Evolutionary conservation across 2,888 invertebrate species (phyloP), one percentile per base, ranked within the genome.

Genomic region (Mythimna lalbum): DNA sequence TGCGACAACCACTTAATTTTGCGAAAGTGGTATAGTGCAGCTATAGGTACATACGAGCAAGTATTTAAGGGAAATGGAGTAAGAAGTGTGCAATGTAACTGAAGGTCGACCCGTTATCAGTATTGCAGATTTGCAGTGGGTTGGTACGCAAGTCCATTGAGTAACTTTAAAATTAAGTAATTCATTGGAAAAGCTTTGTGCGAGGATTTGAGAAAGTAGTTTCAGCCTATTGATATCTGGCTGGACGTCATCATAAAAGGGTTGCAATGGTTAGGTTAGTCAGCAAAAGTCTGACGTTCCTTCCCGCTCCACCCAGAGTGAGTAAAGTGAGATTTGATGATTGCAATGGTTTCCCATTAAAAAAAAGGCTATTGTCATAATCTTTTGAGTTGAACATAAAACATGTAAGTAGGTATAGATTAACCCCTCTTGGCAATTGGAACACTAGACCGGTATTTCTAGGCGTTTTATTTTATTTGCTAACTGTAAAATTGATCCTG

Each of bases 71-170:
- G 78, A 77, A 76, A 76, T 81, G 71, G 12, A 62, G 61, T 62
- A 61, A 76, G 21, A 57, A 53, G 23, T 62, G 63, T 62, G 76
- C 47, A 69, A 70, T 53, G 31, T 5, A 36, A 50, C 39, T 62
- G 78, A 67, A 78, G 81, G 81, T 77, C 50, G 57, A 23, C 23
- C 21, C n/a, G 63, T 71, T 77, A 65, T 78, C 64, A 81, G 63
- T 55, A n/a, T 56, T 56, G 56, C 56, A 33, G 33, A 2, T 55
- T 67, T 70, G 77, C 78, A 62, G 49, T 31, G 43, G n/a, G 23
- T 56, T 33, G 36, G 27, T 49, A 57, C 17, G 47, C 39, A 50
- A 19, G n/a, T 36, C 10, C n/a, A 67, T 77, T 75, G 50, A 55
- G 76, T 50, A 76, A 81, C 47, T 55, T 61, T 7, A 36, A 4